Evolutionary conservation across 2,888 invertebrate genomes (phyloP).

Genomic region (Apotomis turbidana): DNA sequence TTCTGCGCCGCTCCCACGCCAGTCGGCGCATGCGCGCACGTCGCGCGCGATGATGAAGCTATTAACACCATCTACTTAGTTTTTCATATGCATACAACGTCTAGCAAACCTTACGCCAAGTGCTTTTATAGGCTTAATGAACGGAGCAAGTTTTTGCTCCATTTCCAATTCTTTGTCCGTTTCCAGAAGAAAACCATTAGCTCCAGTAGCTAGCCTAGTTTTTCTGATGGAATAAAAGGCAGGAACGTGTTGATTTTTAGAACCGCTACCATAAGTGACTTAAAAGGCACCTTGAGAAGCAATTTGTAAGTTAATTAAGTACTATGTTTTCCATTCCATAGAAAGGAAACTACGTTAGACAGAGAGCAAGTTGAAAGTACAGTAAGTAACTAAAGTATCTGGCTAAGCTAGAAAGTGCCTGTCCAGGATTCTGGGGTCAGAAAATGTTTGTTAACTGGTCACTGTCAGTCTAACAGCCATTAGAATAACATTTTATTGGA

Average conservation of each 20-base stretch:
- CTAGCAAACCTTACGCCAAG: background rate
- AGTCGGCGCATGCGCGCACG: slow-evolving; percentile 10
- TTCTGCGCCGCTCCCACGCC: slow-evolving; percentile 35
- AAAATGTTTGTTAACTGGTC: slow-evolving; percentile 6
- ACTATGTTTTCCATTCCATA: no score
- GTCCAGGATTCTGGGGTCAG: background rate
- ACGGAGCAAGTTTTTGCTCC: background rate
- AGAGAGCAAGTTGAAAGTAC: no score
- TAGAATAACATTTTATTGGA: slow-evolving; percentile 12
- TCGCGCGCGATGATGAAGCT: slow-evolving; percentile 42
- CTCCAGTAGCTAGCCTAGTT: no score
- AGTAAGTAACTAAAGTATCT: background rate
- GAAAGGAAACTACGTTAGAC: no score
- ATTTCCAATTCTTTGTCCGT: background rate
- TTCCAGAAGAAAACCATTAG: background rate
- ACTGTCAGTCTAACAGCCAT: slow-evolving; percentile 15
- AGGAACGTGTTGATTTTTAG: background rate
- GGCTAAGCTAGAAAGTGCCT: background rate
- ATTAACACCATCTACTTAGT: slow-evolving; percentile 31
- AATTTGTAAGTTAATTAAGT: no score
- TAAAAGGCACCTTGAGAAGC: no score
- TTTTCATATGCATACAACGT: slow-evolving; percentile 13
- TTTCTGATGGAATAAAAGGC: background rate
- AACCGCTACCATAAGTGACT: background rate
- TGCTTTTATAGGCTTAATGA: background rate